Base-by-base conservation (phyloP, 2,888 invertebrate species). In the Sminthurinus aureus region DNA sequence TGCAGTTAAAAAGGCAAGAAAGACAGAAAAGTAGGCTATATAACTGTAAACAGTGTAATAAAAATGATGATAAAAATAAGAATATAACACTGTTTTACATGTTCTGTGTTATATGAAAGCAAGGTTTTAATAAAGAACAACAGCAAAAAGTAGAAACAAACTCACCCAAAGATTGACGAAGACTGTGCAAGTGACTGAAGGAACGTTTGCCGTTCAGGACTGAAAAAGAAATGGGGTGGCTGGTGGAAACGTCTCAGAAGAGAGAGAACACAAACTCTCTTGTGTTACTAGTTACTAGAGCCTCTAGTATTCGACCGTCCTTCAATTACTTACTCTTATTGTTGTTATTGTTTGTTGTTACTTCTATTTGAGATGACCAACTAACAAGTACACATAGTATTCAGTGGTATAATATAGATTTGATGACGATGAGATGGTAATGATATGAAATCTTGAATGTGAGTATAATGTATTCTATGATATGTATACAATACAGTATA, bases 131-230 rank as follows among this genome's bases (percentile, higher is more conserved):
- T 69, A 69, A 20, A 69, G n/a, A n/a, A 20, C 22, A n/a, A 18
- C 15, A 64, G 9, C 13, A 18, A 26, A 71, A 26, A 24, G 38
- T 26, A 24, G 73, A 26, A 38, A 18, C 38, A 24, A 73, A 12
- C 58, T 77, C 51, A 77, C 76, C 75, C 24, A 58, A 58, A 58
- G 58, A 77, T 77, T 77, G 76, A 24, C 24, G 58, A 77, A 77
- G 76, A 77, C 76, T 58, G 58, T 22, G 24, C 13, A 71, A 71
- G 71, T 24, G 71, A 71, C 71, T 71, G 71, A 71, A 38, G 71
- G 24, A 26, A 71, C 71, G 71, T 24, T 67, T 22, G n/a, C n/a
- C 26, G 20, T 13, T 71, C 13, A 71, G 12, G 71, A 71, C 24
- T 22, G 24, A 22, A 71, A 71, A 24, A 71, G 2, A 18, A 58